Evolutionary conservation across 2,113 vertebrate genomes (phyloP).

Genomic region (Nannospalax galili): DNA sequence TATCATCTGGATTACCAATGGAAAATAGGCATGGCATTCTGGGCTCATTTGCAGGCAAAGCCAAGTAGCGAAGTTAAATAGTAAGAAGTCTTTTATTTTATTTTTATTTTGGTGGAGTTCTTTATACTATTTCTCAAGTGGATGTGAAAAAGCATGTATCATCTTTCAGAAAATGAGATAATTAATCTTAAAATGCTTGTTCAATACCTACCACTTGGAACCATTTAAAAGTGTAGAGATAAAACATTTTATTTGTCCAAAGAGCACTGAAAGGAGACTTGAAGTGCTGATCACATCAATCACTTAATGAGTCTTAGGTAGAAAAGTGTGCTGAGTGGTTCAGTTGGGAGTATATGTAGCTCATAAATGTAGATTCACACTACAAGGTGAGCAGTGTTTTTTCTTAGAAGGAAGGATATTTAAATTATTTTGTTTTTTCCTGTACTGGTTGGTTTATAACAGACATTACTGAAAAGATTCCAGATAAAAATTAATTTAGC

Average conservation of each 20-base stretch:
- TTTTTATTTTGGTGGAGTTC: background rate
- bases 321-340: slow-evolving; percentile 38
- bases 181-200: slow-evolving; percentile 36
- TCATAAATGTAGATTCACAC: slow-evolving; percentile 24
- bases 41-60: background rate
- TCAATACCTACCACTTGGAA: slow-evolving; percentile 49
- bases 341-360: background rate
- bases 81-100: slow-evolving; percentile 31
- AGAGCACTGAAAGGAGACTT: slow-evolving; percentile 27
- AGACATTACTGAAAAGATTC: background rate
- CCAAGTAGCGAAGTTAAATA: background rate
- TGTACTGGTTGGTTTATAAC: background rate
- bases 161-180: slow-evolving; percentile 40
- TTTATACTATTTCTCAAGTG: slow-evolving; percentile 25
- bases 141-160: slow-evolving; percentile 10
- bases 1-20: background rate
- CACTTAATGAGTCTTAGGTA: slow-evolving; percentile 34
- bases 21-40: background rate
- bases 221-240: slow-evolving; percentile 43
- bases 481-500: slow-evolving; percentile 21
- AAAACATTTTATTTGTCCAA: slow-evolving; percentile 11
- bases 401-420: slow-evolving; percentile 41
- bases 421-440: slow-evolving; percentile 28
- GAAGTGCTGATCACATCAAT: slow-evolving; percentile 22
- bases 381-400: slow-evolving; percentile 48